A percentile compares a stretch with the other conserved stretches of the same genome.
These are phyloP conservation scores for Dorcus hopei DNA, from an alignment of 2,888 invertebrate species.

Conservation along the genomic window DNA sequence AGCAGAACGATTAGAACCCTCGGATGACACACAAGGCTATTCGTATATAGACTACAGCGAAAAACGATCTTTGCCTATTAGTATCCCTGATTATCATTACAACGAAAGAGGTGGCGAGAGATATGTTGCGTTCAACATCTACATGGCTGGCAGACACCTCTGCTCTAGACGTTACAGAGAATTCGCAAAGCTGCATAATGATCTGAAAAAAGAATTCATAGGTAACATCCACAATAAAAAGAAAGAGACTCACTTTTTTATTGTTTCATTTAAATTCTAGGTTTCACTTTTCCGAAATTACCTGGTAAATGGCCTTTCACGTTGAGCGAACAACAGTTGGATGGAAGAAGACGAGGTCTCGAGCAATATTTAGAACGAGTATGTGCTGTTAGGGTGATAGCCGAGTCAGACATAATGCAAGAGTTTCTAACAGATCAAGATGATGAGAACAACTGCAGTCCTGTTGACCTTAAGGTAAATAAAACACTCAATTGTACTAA, in stretches of 20 bases:
- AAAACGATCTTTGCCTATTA: slow-evolving; percentile 83
- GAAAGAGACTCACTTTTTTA: not conserved
- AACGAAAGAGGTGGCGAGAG: slow-evolving; percentile 84
- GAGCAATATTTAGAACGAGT: slow-evolving; percentile 98
- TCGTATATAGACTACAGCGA: slow-evolving; percentile 89
- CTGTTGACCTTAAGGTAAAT: slow-evolving; percentile 66
- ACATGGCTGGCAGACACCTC: slow-evolving; percentile 97
- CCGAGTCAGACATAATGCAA: slow-evolving; percentile 95
- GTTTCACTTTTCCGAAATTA: slow-evolving; percentile 94
- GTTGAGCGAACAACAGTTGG: slow-evolving; percentile 95
- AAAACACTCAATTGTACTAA: not conserved
- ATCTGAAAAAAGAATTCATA: slow-evolving; percentile 88
- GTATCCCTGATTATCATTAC: slow-evolving; percentile 93
- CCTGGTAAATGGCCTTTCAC: slow-evolving; percentile 99
- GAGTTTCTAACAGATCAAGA: slow-evolving; percentile 94
- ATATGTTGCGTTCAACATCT: slow-evolving; percentile 95
- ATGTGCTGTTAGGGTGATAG: slow-evolving; percentile 96
- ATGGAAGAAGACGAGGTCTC: slow-evolving; percentile 87
- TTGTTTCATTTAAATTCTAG: slow-evolving; percentile 36
- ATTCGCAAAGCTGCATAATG: slow-evolving; percentile 85
- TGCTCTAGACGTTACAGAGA: slow-evolving; percentile 96
- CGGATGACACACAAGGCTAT: slow-evolving; percentile 78
- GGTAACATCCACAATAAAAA: slow-evolving; percentile 50
- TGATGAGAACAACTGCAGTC: slow-evolving; percentile 67
- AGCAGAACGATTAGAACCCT: slow-evolving; percentile 78